Evolutionary conservation across 1,140 invertebrate species (phyloP).

Genomic region (Heliconius hewitsoni): DNA sequence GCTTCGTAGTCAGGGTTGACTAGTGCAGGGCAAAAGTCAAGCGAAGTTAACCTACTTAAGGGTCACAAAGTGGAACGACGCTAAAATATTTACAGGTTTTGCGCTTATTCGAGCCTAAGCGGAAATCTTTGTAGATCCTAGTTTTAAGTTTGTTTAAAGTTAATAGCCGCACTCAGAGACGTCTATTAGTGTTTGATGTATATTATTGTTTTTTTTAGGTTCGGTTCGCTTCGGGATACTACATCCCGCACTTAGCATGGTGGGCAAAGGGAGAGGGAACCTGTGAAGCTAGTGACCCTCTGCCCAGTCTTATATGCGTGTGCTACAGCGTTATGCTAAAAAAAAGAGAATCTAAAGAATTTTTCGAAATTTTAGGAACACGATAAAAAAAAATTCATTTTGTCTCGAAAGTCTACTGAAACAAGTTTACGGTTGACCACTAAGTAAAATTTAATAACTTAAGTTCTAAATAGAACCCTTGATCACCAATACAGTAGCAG

Average conservation of each 20-base stretch:
- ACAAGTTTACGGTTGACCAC: too few relatives aligned
- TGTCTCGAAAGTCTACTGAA: too few relatives aligned
- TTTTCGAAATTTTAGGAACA: too few relatives aligned
- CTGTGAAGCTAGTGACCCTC: too few relatives aligned
- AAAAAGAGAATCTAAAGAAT: too few relatives aligned
- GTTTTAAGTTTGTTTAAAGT: not conserved
- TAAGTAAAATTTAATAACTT: not conserved
- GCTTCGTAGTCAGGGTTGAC: constrained; percentile 15
- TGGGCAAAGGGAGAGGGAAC: too few relatives aligned
- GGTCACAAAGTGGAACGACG: constrained; percentile 34
- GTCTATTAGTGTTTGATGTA: not conserved
- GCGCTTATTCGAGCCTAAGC: constrained; percentile 12
- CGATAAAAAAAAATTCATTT: too few relatives aligned
- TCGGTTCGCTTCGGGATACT: too few relatives aligned
- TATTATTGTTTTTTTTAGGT: not conserved
- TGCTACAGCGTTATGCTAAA: too few relatives aligned
- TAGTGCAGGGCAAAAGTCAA: constrained; percentile 30
- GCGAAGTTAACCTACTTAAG: constrained; percentile 39
- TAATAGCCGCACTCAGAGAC: not conserved
- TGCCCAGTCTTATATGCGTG: too few relatives aligned
- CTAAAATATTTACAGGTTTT: constrained; percentile 39
- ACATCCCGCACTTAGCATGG: too few relatives aligned
- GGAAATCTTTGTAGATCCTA: not conserved
- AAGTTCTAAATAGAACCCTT: not conserved
- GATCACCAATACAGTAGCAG: not conserved